Base-by-base conservation (phyloP, 2,888 invertebrate genomes). In the Harpalus rubripes region DNA sequence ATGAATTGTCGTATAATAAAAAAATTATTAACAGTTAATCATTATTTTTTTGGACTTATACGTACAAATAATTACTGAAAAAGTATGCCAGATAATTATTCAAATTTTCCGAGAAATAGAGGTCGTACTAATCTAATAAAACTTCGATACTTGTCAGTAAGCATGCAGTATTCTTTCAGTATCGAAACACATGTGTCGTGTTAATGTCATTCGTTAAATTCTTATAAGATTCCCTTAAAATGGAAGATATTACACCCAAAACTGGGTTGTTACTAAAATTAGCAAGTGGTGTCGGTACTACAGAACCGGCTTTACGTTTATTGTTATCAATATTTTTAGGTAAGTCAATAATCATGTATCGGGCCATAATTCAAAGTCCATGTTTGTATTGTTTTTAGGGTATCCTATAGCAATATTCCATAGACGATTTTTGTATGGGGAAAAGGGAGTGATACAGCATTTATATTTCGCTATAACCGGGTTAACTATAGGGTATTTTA, bases 401-500 rank as follows among this genome's bases (percentile, higher is more conserved):
- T 96, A 96, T 90, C 96, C 96, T 0, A 90, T 96, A 85, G 95
- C 95, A 7, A 89, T 94, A 18, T 86, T 95, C 78, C 94, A 96
- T 89, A 92, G 95, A 78, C 91, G 92, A 84, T 90, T 91, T 74
- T 87, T 96, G 1, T 93, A 93, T 88, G 93, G 93, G 15, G 92
- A 93, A 87, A 89, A 91, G 59, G 92, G 93, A 15, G 88, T 90
- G 18, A 78, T 93, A 44, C 96, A 97, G 89, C 96, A 98, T 90
- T 79, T 95, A 8, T 98, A 93, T 91, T 97, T 98, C 89, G 92
- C 95, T 7, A 22, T 92, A 0, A 93, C 94, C 86, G 98, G 98
- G 12, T 89, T 97, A 5, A 91, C 93, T 1, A 92, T 98, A 87
- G 96, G 96, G 76, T 94, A 94, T 87, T 98, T 95, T 91, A 98